Evolutionary conservation across 92 coral and sea anemone species (phyloP), one percentile per base, ranked within the genome.

Genomic region (Porites evermanni): DNA sequence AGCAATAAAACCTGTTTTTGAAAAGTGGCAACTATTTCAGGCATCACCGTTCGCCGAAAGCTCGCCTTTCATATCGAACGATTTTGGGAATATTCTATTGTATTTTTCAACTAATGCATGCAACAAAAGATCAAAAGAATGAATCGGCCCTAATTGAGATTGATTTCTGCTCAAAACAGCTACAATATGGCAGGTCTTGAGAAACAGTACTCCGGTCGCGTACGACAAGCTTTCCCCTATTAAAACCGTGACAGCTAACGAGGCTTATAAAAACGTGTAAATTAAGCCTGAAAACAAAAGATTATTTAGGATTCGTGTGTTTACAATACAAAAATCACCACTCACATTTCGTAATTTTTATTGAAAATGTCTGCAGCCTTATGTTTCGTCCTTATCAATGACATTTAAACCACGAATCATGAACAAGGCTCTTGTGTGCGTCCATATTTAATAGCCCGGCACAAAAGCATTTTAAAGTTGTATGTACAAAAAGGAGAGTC

Each of bases 361-460:
- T 52, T 68, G 85, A 76, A 81, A 70, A 68, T 69, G 66, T 26
- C 17, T 67, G n/a, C 16, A 24, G 47, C 29, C 10, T 70, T 23
- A 23, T 67, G 51, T 21, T 79, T 2, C 11, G 53, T n/a, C 60
- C 47, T 63, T 50, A 54, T 54, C 53, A 63, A 72, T 79, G 61
- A 73, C 50, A 79, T 61, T 64, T 83, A 61, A 20, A 52, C 79
- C 14, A 8, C 63, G 78, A 83, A 61, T 71, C 70, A 7, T 83
- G 71, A 50, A 47, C 23, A 64, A 83, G 72, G 8, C 72, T 60
- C 54, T 60, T 72, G 14, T 29, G 63, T 12, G 11, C n/a, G 69
- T 14, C 32, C 29, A 59, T 58, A 61, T 68, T 69, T 8, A 26
- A 81, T 53, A 3, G 19, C 13, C 9, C 12, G 19, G 19, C 7